Conservation (phyloP, 23 tunicate genomes). For the Halocynthia aurantium region DNA sequence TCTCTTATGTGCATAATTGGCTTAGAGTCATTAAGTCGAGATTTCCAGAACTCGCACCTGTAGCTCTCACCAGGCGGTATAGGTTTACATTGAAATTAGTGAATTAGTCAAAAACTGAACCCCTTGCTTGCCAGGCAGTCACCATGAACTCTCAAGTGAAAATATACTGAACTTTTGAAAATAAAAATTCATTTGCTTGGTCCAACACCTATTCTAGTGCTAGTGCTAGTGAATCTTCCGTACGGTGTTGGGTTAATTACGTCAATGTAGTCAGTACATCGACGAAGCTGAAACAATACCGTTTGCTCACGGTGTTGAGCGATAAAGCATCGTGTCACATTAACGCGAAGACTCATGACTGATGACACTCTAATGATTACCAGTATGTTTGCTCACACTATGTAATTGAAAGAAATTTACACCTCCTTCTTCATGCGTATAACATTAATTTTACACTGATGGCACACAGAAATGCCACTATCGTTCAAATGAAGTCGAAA, state of each 20-base stretch:
- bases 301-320: background rate
- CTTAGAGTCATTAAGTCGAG: no score
- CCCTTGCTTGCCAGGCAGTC: no score
- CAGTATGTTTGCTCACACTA: constrained; percentile 25
- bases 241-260: no score
- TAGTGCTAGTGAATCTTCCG: no score
- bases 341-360: constrained; percentile 13
- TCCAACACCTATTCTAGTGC: no score
- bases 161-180: no score
- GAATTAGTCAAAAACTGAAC: background rate
- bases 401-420: constrained; percentile 27
- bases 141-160: no score
- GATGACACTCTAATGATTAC: constrained; percentile 34
- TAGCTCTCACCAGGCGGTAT: constrained; percentile 6
- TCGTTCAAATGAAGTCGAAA: no score
- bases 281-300: no score
- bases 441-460: constrained; percentile 7
- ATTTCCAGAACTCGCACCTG: constrained; percentile 15
- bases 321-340: constrained; percentile 15
- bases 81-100: constrained; percentile 19
- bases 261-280: no score
- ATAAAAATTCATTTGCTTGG: no score
- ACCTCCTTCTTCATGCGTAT: constrained; percentile 14
- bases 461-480: background rate
- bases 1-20: no score